Conservation (phyloP, 2,797 vertebrate species). For the Enteromius unitaeniatus region DNA sequence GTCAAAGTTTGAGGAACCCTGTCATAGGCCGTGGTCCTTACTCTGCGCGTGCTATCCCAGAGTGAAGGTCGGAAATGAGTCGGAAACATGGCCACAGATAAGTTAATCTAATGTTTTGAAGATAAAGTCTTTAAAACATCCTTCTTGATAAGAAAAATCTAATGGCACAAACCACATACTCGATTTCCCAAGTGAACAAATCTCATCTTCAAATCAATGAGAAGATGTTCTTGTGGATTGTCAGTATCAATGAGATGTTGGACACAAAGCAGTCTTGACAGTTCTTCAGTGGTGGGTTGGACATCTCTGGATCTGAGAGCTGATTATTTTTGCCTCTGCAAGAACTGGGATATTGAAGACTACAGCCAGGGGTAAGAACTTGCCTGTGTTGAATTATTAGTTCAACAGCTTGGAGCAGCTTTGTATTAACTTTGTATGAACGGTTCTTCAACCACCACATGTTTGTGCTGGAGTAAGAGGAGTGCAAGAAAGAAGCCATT, state of each 20-base stretch:
- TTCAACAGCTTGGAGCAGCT: conserved; percentile 70
- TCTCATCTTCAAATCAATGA: conserved; percentile 82
- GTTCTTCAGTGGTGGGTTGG: conserved; percentile 85
- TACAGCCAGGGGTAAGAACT: neutral
- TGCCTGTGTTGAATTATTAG: conserved; percentile 21
- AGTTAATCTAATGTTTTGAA: no score
- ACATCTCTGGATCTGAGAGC: conserved; percentile 87
- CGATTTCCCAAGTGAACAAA: conserved; percentile 80
- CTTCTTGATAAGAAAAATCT: no score
- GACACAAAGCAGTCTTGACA: conserved; percentile 83
- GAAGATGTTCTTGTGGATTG: conserved; percentile 91
- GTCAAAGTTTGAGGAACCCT: no score
- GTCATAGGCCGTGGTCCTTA: no score
- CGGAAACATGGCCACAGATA: conserved; percentile 84
- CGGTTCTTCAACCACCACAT: conserved; percentile 69
- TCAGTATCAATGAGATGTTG: conserved; percentile 86
- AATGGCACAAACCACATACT: no score
- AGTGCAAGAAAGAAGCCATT: conserved; percentile 70
- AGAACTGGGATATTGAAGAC: neutral
- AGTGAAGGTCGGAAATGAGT: conserved; percentile 87
- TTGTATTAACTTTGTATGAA: conserved; percentile 69
- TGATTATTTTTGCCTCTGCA: no score
- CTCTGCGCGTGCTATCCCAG: conserved; percentile 83
- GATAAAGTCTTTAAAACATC: no score
- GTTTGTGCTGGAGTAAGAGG: conserved; percentile 71